Base-by-base conservation (phyloP, 1,140 invertebrate genomes). In the Panonychus citri region DNA sequence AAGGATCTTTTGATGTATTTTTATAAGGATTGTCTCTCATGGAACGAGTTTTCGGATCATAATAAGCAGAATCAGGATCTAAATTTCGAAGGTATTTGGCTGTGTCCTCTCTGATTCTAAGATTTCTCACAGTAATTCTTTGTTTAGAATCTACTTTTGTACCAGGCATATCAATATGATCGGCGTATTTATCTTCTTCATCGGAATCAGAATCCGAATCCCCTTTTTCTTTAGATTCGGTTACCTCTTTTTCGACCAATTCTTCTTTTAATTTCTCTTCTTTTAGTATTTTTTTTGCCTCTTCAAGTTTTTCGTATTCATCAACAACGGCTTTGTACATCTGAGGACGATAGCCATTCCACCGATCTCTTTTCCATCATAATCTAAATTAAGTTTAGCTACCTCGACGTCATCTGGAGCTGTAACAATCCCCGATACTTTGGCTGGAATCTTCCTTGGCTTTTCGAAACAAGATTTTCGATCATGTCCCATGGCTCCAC, bases 111-210 rank as follows among this genome's bases (percentile, higher is more conserved):
- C 95, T 75, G 60, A 99, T 99, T 65, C 95, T 77, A 58, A 99
- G 73, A 76, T 99, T 99, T 66, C 95, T 73, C 1, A 99, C 91
- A 27, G 87, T 99, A 66, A 99, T 98, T 64, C 94, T 77, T 68
- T 98, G 93, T 71, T 97, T 95, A 1, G 86, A 93, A 65, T 99
- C 95, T 7, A 98, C 89, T 76, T 95, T 96, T 48, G 89, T 91
- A 39, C 93, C 93, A 49, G 91, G 93, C 91, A 98, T 97, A 71
- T 96, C 91, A 34, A 88, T 81, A 69, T 89, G 85, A 68, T 94
- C 89, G 0, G 89, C 87, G 70, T 94, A 91, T 73, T 94, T 93
- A 62, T 91, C 88, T 66, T 93, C 89, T 69, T 93, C 87, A 63
- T 86, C 81, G n/a, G n/a, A n/a, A 42, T 77, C 78, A 61, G 40